phyloP scores from a whole-genome alignment of 2,888 invertebrate species.

The Erebia palarica region DNA sequence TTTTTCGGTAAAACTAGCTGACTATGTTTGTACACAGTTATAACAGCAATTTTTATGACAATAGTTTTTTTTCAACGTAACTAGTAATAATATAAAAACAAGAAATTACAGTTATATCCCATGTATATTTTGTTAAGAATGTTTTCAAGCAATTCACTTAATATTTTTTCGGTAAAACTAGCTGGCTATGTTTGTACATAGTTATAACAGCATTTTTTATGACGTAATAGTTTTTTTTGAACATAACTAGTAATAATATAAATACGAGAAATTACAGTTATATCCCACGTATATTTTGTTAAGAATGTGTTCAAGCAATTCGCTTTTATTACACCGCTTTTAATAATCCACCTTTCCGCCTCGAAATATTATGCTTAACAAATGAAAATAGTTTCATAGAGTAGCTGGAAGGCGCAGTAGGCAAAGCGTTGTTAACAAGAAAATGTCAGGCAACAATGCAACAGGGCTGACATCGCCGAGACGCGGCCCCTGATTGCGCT shows the following conservation, averaged over 20 bases:
- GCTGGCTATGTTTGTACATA: too few species aligned
- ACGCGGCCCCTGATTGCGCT: slow-evolving; percentile 67
- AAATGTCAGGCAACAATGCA: slow-evolving; percentile 72
- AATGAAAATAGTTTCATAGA: slow-evolving; percentile 45
- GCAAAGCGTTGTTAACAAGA: slow-evolving; percentile 69
- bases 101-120: neutral
- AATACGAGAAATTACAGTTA: neutral
- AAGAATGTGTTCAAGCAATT: slow-evolving; percentile 5
- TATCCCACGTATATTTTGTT: neutral
- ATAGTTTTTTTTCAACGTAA: too few species aligned
- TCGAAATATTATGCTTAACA: slow-evolving; percentile 22
- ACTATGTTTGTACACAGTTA: too few species aligned
- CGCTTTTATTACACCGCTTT: slow-evolving; percentile 9
- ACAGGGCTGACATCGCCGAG: slow-evolving; percentile 61
- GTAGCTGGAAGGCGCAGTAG: slow-evolving; percentile 48
- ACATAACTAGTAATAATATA: neutral
- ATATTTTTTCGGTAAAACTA: too few species aligned
- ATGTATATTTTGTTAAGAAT: neutral
- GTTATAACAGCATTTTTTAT: too few species aligned
- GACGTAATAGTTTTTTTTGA: too few species aligned
- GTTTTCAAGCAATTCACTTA: slow-evolving; percentile 6
- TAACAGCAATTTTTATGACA: too few species aligned
- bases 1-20: too few species aligned
- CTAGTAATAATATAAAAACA: neutral
- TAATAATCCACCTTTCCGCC: slow-evolving; percentile 19